Conservation (phyloP, 2,113 vertebrate species). For the Toxostoma redivivum region DNA sequence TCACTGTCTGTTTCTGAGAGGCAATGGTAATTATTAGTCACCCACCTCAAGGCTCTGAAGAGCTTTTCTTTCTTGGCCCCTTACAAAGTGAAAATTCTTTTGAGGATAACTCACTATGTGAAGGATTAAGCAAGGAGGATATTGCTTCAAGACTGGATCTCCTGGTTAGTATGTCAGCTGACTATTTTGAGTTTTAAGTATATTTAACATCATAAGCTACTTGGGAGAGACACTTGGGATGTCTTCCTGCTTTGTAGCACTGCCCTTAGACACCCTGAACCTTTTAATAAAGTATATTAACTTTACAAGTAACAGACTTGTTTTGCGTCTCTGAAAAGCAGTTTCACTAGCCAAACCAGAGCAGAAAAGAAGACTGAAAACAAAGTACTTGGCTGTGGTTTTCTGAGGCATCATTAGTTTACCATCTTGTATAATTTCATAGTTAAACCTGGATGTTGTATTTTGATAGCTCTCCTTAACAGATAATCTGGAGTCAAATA, state of each 20-base stretch:
- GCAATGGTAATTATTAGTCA: neutral
- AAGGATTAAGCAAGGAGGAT: neutral
- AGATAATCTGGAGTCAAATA: neutral
- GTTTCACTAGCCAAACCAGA: neutral
- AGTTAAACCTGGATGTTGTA: neutral
- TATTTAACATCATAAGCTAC: neutral
- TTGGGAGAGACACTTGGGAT: neutral
- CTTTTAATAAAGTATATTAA: neutral
- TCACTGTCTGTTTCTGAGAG: neutral
- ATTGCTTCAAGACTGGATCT: neutral
- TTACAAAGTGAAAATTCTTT: neutral
- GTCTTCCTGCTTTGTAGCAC: neutral
- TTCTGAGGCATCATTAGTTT: neutral
- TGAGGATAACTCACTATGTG: neutral
- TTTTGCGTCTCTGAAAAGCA: neutral
- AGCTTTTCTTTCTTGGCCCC: neutral
- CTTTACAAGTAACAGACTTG: neutral
- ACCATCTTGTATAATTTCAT: fast-evolving
- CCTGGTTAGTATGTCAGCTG: neutral
- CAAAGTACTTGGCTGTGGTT: neutral
- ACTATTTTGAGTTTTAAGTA: neutral
- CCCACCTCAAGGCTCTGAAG: neutral
- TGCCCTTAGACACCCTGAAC: neutral
- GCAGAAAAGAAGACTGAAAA: neutral
- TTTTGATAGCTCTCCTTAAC: neutral